Base-by-base conservation (phyloP, 2,797 vertebrate genomes). In the Avahi laniger region DNA sequence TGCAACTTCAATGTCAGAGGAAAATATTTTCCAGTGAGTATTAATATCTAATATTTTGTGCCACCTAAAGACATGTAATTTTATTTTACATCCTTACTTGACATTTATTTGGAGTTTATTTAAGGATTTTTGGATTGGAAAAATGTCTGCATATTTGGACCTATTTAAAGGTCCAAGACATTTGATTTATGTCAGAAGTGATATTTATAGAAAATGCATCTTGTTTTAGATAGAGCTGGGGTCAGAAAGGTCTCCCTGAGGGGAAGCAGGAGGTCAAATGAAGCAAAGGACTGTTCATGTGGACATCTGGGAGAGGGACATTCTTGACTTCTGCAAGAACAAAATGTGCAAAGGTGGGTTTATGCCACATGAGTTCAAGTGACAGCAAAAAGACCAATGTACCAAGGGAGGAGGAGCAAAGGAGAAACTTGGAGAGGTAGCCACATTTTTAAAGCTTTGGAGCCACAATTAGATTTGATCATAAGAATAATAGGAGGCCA, bases 81-180 rank as follows among this genome's bases (percentile, higher is more conserved):
- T 59, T 89, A 76, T 92, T 90, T 97, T 89, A 28, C 4, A 38
- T 30, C 43, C 6, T 83, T 70, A 73, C 38, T 89, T 94, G 91
- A 70, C 13, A 80, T 87, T 92, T 76, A 43, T 76, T 59, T 91
- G 79, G 5, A 7, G 52, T 89, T 92, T 67, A 89, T 86, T 96
- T 43, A 78, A 83, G 20, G 10, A 50, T 67, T 67, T 11, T 61
- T 91, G 79, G 43, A 88, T 81, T 50, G 7, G 87, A 95, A 93
- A 70, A 14, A 0, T 83, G 2, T 13, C 76, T 67, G 46, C 10
- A 18, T 93, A 63, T 78, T 90, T 88, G 26, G n/a, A 43, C 4
- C 9, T 57, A 24, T 57, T 92, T 59, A 89, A 70, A 57, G 54
- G 46, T 70, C 22, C 22, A 26, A 57, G 54, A 65, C 5, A 89